These are phyloP conservation scores for Plutomurus gul DNA, from an alignment of 1,140 invertebrate species.

Conservation along the genomic window DNA sequence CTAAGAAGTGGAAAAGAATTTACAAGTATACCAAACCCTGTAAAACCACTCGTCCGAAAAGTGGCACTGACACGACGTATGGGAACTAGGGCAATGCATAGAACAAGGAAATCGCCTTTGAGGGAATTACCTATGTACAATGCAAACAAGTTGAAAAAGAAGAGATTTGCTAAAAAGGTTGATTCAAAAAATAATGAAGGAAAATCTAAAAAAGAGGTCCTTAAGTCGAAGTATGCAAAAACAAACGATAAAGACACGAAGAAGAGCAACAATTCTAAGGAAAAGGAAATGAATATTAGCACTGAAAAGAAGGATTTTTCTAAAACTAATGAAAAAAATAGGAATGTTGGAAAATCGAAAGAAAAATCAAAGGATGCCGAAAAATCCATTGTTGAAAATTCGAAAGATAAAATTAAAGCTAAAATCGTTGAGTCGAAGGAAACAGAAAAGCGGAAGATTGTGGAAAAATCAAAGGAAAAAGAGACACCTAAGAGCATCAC, in stretches of 20 bases:
- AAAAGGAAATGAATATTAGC: background rate
- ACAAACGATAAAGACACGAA: no score
- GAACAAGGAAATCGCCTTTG: conserved; percentile 44
- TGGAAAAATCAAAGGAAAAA: background rate
- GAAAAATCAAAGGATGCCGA: background rate
- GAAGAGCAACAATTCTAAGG: background rate
- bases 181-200: conserved; percentile 55
- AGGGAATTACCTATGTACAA: conserved; percentile 48
- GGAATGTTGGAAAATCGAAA: background rate
- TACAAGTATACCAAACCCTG: conserved; percentile 12
- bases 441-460: background rate
- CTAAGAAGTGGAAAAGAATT: conserved; percentile 46
- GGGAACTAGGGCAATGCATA: conserved; percentile 41
- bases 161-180: conserved; percentile 46
- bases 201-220: no score
- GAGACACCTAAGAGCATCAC: background rate
- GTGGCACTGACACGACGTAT: conserved; percentile 2
- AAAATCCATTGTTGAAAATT: background rate
- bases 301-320: background rate
- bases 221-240: no score
- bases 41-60: background rate
- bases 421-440: background rate
- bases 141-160: conserved; percentile 50
- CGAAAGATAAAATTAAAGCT: background rate
- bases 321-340: background rate